Percentiles rank a stretch among this genome's conserved stretches.
phyloP scores from a whole-genome alignment of 37 sponge, comb jelly and placozoan species.

The Mnemiopsis leidyi region DNA sequence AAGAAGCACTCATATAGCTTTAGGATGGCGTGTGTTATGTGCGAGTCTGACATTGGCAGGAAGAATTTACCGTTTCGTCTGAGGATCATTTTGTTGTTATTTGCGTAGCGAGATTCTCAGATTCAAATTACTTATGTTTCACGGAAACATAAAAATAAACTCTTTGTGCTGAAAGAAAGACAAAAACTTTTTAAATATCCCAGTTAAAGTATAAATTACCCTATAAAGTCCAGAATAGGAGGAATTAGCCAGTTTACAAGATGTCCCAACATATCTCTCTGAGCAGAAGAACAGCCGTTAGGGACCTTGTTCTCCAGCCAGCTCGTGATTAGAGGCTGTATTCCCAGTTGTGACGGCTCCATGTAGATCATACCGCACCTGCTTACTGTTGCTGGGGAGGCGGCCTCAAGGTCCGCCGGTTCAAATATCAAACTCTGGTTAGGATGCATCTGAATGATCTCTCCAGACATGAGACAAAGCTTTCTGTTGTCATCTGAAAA shows the following conservation, averaged over 20 bases:
- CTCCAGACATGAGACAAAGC: conserved; percentile 97
- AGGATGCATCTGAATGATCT: conserved; percentile 97
- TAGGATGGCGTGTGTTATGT: conserved; percentile 59
- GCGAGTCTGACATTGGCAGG: conserved; percentile 57
- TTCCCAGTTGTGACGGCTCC: conserved; percentile 68
- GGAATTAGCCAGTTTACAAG: conserved; percentile 68
- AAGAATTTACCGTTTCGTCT: conserved; percentile 57
- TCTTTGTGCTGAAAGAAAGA: too few species aligned
- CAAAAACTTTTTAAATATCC: too few species aligned
- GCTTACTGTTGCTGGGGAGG: conserved; percentile 98
- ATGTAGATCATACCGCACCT: conserved; percentile 85
- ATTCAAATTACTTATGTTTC: too few species aligned
- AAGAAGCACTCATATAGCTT: conserved; percentile 67
- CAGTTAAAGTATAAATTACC: not conserved
- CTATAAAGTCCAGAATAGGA: conserved; percentile 57
- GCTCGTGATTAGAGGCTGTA: conserved; percentile 35
- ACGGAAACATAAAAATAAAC: too few species aligned
- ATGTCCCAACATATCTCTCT: conserved; percentile 37
- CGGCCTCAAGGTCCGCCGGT: conserved; percentile 94
- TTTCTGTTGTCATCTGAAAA: conserved; percentile 58
- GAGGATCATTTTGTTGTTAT: too few species aligned
- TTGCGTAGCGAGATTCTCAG: too few species aligned
- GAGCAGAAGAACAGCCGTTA: conserved; percentile 34
- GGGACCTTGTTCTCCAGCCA: conserved; percentile 67
- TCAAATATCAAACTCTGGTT: conserved; percentile 98